phyloP scores from a whole-genome alignment of 2,888 invertebrate species.

The Lymantria monacha region DNA sequence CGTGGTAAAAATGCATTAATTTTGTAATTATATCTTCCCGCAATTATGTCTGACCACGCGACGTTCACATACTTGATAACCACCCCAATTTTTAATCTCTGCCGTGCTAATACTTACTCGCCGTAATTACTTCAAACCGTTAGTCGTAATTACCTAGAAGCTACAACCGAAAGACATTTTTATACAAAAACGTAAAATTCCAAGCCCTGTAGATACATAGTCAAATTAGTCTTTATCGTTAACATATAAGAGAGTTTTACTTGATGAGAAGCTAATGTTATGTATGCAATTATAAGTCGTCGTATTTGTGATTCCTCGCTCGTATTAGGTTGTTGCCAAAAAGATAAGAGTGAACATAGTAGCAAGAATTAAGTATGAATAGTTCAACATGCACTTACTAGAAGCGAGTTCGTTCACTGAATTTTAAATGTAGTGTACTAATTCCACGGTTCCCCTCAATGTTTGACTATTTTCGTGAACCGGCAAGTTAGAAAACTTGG shows the following conservation, averaged over 20 bases:
- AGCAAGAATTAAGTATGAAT: conserved; percentile 68
- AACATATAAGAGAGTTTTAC: conserved; percentile 61
- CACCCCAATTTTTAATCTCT: too few relatives aligned
- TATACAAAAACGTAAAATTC: too few relatives aligned
- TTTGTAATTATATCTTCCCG: too few relatives aligned
- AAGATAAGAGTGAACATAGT: conserved; percentile 57
- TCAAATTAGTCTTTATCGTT: too few relatives aligned
- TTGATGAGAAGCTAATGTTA: conserved; percentile 64
- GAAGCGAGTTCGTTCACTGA: conserved; percentile 52
- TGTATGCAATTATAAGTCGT: conserved; percentile 65
- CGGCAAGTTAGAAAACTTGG: neutral
- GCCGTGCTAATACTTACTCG: too few relatives aligned
- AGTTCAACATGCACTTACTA: conserved; percentile 63
- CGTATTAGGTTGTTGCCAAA: conserved; percentile 59
- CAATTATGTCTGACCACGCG: too few relatives aligned
- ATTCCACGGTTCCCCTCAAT: conserved; percentile 5
- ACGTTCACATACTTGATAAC: too few relatives aligned
- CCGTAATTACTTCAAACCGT: too few relatives aligned
- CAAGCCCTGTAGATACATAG: too few relatives aligned
- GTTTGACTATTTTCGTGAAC: conserved; percentile 1
- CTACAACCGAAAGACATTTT: too few relatives aligned
- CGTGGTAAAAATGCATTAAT: too few relatives aligned
- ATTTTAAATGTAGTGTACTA: conserved; percentile 41
- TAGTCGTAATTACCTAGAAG: too few relatives aligned
- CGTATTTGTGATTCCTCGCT: conserved; percentile 39